A percentile compares a stretch with the other conserved stretches of the same genome.
phyloP scores from a whole-genome alignment of 2,888 invertebrate species.

The Cataglyphis cursor region DNA sequence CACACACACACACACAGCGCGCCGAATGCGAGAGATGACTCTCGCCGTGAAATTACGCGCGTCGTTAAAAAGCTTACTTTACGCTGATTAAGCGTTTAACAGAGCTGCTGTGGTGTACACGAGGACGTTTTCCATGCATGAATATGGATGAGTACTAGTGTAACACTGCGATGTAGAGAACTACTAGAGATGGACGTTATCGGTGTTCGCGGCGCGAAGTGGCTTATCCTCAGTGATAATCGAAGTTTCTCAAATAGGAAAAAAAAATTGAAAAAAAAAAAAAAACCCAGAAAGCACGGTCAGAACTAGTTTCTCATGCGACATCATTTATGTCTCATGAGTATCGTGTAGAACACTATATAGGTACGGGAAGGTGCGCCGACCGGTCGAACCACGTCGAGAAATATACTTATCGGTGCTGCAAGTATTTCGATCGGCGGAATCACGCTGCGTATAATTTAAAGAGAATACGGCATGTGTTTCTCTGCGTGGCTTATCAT shows the following conservation, averaged over 20 bases:
- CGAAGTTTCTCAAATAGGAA: constrained; percentile 15
- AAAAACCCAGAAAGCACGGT: neutral
- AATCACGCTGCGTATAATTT: constrained; percentile 28
- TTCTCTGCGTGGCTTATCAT: constrained; percentile 15
- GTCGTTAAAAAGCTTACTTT: constrained; percentile 81
- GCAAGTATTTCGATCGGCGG: constrained; percentile 33
- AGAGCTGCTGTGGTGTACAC: constrained; percentile 22
- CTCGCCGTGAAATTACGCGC: constrained; percentile 79
- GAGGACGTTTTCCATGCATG: constrained; percentile 71
- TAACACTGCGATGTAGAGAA: constrained; percentile 53
- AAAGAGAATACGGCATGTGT: constrained; percentile 5
- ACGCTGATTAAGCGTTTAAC: constrained; percentile 79
- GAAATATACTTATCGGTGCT: constrained; percentile 36
- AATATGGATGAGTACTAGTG: constrained; percentile 79
- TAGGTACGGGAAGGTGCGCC: neutral
- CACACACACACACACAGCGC: constrained; percentile 61
- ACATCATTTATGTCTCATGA: constrained; percentile 6
- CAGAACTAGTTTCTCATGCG: constrained; percentile 36
- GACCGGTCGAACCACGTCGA: constrained; percentile 15
- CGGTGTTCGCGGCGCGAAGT: constrained; percentile 34
- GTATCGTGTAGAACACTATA: neutral
- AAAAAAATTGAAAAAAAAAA: neutral
- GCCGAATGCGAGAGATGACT: constrained; percentile 74
- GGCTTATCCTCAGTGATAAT: constrained; percentile 56
- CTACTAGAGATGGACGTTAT: constrained; percentile 41